These are phyloP conservation scores for Stenichneumon culpator DNA, from an alignment of 2,888 invertebrate genomes.

Conservation along the genomic window DNA sequence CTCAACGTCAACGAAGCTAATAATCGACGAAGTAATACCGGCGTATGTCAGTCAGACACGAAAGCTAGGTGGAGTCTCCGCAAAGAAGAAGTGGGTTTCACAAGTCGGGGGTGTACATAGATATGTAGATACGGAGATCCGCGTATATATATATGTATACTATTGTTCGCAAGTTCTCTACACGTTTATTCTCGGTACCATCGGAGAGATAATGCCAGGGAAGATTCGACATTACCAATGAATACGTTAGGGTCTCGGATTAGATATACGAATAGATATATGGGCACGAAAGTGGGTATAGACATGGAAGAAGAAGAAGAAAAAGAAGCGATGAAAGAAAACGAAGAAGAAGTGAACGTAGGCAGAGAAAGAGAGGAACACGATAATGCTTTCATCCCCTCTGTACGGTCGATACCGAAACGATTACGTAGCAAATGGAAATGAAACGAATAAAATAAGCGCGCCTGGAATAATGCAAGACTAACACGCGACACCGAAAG, in stretches of 20 bases:
- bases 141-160: neutral
- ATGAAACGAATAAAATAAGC: constrained; percentile 55
- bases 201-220: constrained; percentile 20
- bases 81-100: constrained; percentile 12
- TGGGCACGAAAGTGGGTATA: neutral
- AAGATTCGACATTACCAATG: constrained; percentile 38
- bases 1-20: constrained; percentile 51
- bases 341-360: constrained; percentile 16
- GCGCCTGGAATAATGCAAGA: constrained; percentile 44
- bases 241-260: constrained; percentile 29
- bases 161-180: constrained; percentile 8
- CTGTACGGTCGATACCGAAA: constrained; percentile 45
- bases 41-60: constrained; percentile 45
- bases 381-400: constrained; percentile 40
- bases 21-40: constrained; percentile 60
- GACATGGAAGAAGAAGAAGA: constrained; percentile 5
- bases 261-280: neutral
- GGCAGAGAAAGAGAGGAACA: constrained; percentile 25
- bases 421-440: constrained; percentile 55
- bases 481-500: constrained; percentile 42
- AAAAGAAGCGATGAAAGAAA: constrained; percentile 24
- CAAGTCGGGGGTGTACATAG: neutral
- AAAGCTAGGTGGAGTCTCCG: constrained; percentile 24
- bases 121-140: constrained; percentile 3
- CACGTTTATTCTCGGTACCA: neutral